Percentiles rank a stretch among this genome's conserved stretches.
Evolutionary conservation across 2,113 vertebrate genomes (phyloP).

Genomic region (Helogale parvula): DNA sequence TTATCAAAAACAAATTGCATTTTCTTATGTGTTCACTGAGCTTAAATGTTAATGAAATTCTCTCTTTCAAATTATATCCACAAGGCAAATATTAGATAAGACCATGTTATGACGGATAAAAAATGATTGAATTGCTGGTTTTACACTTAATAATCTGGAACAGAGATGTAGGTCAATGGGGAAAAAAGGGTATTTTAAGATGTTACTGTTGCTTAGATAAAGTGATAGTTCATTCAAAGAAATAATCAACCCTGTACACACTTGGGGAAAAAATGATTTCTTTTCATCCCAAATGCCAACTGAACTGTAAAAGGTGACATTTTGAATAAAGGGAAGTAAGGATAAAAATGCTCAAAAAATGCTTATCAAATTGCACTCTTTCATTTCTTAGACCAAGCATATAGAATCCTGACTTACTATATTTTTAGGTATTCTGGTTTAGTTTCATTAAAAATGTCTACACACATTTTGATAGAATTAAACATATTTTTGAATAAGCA

Average conservation of each 20-base stretch:
- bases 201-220: conserved; percentile 60
- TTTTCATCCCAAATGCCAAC: conserved; percentile 61
- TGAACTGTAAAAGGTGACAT: conserved; percentile 57
- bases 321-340: conserved; percentile 48
- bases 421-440: conserved; percentile 16
- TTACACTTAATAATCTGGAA: conserved; percentile 72
- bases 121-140: conserved; percentile 68
- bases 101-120: conserved; percentile 70
- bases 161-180: conserved; percentile 56
- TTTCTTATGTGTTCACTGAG: conserved; percentile 61
- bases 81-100: conserved; percentile 76
- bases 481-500: not conserved
- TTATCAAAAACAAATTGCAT: conserved; percentile 74
- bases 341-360: not conserved
- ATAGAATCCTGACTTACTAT: not conserved
- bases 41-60: conserved; percentile 81
- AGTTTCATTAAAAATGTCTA: conserved; percentile 25
- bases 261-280: conserved; percentile 9
- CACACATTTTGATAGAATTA: conserved; percentile 7
- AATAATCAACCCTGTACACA: not conserved
- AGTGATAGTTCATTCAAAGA: conserved; percentile 65
- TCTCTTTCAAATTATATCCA: conserved; percentile 75
- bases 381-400: not conserved
- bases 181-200: conserved; percentile 56
- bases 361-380: not conserved